These are phyloP conservation scores for Globodera rostochiensis DNA, from an alignment of 1,140 invertebrate genomes.

Conservation along the genomic window DNA sequence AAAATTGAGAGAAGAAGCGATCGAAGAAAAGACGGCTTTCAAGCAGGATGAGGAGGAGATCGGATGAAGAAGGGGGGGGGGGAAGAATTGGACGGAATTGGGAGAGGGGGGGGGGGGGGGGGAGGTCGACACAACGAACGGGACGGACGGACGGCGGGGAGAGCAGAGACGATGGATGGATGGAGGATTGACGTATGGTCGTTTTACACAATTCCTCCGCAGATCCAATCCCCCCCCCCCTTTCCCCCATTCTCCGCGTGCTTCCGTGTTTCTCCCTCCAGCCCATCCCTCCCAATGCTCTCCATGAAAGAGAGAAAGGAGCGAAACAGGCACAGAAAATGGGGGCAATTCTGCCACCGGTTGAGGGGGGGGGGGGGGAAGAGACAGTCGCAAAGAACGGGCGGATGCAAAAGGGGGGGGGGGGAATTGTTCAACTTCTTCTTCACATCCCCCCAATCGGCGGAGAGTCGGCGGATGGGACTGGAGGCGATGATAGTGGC, in stretches of 20 bases:
- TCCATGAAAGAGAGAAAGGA: background rate
- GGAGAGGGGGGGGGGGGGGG: background rate
- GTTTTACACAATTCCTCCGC: conserved; percentile 2
- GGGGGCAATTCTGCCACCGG: conserved; percentile 10
- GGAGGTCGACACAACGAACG: background rate
- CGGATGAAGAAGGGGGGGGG: background rate
- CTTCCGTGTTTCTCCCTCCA: background rate
- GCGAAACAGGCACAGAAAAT: conserved; percentile 12
- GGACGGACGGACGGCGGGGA: too few species aligned
- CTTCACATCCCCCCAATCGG: background rate
- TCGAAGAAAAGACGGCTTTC: background rate
- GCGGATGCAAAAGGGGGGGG: background rate
- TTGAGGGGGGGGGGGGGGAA: background rate
- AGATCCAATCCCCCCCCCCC: conserved; percentile 7
- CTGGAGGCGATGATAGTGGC: background rate
- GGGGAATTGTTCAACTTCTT: background rate
- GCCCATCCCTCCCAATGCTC: background rate
- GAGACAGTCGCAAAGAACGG: background rate
- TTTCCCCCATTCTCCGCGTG: background rate
- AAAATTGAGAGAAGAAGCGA: background rate
- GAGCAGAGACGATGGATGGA: background rate
- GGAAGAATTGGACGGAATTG: background rate
- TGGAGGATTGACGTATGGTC: background rate
- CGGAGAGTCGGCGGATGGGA: background rate
- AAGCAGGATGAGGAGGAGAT: background rate